Evolutionary conservation across 2,113 vertebrate species (phyloP).

Genomic region (Gnathonemus echidnorhynchus): DNA sequence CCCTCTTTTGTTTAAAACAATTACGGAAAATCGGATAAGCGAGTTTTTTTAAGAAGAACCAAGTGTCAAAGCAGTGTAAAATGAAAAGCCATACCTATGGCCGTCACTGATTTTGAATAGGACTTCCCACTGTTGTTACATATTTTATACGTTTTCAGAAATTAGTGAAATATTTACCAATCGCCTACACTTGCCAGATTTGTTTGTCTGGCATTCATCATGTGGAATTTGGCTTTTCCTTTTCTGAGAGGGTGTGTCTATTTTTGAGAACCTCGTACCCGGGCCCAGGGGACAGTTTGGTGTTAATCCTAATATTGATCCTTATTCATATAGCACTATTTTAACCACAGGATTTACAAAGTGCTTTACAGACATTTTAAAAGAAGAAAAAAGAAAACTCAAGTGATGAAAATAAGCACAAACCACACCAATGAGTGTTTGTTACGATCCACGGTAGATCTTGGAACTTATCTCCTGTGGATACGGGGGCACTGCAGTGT

Average conservation of each 20-base stretch:
- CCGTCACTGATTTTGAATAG: neutral
- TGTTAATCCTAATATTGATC: neutral
- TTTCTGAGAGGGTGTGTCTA: neutral
- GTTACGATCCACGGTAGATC: no score
- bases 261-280: neutral
- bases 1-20: neutral
- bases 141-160: neutral
- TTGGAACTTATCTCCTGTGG: no score
- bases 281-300: no score
- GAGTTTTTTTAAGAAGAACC: neutral
- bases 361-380: neutral
- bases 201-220: neutral
- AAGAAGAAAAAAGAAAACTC: neutral
- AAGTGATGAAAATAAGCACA: no score
- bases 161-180: neutral
- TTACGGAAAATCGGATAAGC: neutral
- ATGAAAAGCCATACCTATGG: neutral
- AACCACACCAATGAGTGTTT: no score
- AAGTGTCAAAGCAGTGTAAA: neutral
- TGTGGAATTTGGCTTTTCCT: neutral
- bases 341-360: neutral
- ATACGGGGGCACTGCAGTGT: no score
- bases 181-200: neutral
- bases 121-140: neutral
- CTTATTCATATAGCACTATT: neutral